Base-by-base conservation (phyloP, 2,113 vertebrate genomes). In the Caretta caretta region DNA sequence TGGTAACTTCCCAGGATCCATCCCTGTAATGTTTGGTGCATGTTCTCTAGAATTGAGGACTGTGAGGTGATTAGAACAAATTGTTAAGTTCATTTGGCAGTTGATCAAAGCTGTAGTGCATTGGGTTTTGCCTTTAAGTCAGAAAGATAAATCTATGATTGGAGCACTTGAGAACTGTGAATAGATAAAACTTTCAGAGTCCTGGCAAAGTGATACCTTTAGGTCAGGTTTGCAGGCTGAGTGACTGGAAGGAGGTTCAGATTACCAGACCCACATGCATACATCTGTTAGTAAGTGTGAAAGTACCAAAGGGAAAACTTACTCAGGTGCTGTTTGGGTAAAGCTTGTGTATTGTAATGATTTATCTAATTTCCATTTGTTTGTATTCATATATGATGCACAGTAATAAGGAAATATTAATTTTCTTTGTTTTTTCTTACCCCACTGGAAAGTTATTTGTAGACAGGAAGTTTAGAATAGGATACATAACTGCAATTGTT, bases 41-140 rank as follows among this genome's bases (percentile, higher is more conserved):
- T 35, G 75, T 78, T 51, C 24, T 17, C 27, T 83, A 81, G n/a
- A 87, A 85, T 81, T 81, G 42, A 90, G 88, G 35, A 49, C 8
- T 80, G n/a, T 16, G 12, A 16, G 31, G 3, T 84, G 50, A 92
- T 27, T 75, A 14, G 53, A 86, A 80, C 29, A 86, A 90, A 57
- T 49, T 19, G 35, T 24, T 7, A 51, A 94, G 5, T 17, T 86
- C 53, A 89, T 53, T 76, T 62, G 65, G 17, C 29, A 53, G 56
- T 48, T 92, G 42, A 27, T 76, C 75, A 46, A 12, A 27, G 38
- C 12, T 29, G 42, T 27, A 75, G 50, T 0, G 0, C 13, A 48
- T 46, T 79, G 87, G 35, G 54, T 62, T 87, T 90, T 57, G 50
- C 51, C 6, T 48, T 62, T 5, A 93, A 85, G 4, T 81, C 75